Evolutionary conservation across 2,797 vertebrate species (phyloP).

Genomic region (Acestrorhynchus altus): DNA sequence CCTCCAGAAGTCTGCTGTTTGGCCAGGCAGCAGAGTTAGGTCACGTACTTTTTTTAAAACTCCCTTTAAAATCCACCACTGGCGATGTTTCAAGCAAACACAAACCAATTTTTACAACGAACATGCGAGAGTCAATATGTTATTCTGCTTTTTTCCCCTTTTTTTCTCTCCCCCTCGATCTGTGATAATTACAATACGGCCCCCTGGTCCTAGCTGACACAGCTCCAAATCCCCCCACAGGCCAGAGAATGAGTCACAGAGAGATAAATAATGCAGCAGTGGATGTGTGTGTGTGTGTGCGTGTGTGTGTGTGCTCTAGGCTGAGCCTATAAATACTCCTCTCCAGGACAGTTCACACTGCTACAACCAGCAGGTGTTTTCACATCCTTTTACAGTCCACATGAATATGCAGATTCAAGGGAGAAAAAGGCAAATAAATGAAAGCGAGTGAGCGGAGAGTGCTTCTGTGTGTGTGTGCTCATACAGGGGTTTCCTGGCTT

Average conservation of each 20-base stretch:
- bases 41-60: slow-evolving; percentile 30
- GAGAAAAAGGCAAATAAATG: slow-evolving; percentile 76
- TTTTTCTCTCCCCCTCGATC: slow-evolving; percentile 63
- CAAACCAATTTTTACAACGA: slow-evolving; percentile 57
- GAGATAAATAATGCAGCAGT: slow-evolving; percentile 81
- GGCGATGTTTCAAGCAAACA: slow-evolving; percentile 62
- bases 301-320: slow-evolving; percentile 48
- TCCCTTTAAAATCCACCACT: slow-evolving; percentile 49
- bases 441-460: slow-evolving; percentile 52
- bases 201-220: slow-evolving; percentile 71
- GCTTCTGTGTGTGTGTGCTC: background rate
- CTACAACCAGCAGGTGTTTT: slow-evolving; percentile 62
- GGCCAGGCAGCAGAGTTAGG: slow-evolving; percentile 34
- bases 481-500: slow-evolving; percentile 71
- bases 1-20: slow-evolving; percentile 38
- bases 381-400: slow-evolving; percentile 54
- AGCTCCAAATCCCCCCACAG: slow-evolving; percentile 71
- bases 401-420: slow-evolving; percentile 70
- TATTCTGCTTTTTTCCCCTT: slow-evolving; percentile 66
- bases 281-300: slow-evolving; percentile 37
- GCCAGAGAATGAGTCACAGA: slow-evolving; percentile 80
- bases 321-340: slow-evolving; percentile 73
- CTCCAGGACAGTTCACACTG: slow-evolving; percentile 66
- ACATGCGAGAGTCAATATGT: slow-evolving; percentile 70
- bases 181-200: slow-evolving; percentile 78